A percentile compares a stretch with the other conserved stretches of the same genome.
These are phyloP conservation scores for Nemopilema nomurai DNA, from an alignment of 30 jellyfish, hydroid and myxozoan genomes.

Conservation along the genomic window DNA sequence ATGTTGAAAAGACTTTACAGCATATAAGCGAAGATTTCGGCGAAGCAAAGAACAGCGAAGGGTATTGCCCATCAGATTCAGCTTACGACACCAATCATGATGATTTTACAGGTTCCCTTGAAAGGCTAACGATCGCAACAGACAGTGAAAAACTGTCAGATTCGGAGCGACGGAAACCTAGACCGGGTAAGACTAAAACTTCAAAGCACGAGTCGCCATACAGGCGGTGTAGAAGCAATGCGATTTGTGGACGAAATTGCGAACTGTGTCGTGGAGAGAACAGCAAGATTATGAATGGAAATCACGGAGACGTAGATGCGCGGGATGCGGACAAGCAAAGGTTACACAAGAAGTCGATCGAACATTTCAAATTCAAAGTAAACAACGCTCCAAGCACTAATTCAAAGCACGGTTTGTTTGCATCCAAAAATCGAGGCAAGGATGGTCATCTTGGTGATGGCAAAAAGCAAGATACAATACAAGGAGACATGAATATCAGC, in stretches of 20 bases:
- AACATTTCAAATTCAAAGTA: neutral
- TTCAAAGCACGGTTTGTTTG: constrained; percentile 10
- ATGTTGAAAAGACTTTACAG: neutral
- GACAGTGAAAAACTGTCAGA: constrained; percentile 12
- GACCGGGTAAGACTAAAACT: neutral
- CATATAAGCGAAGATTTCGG: constrained; percentile 16
- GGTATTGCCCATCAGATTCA: constrained; percentile 62
- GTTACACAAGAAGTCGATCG: neutral
- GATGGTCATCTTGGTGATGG: too few species aligned
- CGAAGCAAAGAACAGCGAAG: constrained; percentile 18
- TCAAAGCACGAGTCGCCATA: constrained; percentile 59
- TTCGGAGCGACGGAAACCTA: neutral
- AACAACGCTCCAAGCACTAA: neutral
- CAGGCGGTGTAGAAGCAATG: constrained; percentile 59
- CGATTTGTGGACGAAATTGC: constrained; percentile 67
- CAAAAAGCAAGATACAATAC: neutral
- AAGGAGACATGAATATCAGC: neutral
- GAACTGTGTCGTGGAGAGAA: constrained; percentile 59
- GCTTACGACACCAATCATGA: constrained; percentile 70
- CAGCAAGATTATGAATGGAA: neutral
- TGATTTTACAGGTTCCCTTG: constrained; percentile 53
- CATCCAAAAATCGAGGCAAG: neutral
- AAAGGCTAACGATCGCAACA: constrained; percentile 25
- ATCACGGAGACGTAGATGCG: neutral
- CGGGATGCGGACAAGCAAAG: neutral